Base-by-base conservation (phyloP, 2,113 vertebrate genomes). In the Gorsachius goisagi region DNA sequence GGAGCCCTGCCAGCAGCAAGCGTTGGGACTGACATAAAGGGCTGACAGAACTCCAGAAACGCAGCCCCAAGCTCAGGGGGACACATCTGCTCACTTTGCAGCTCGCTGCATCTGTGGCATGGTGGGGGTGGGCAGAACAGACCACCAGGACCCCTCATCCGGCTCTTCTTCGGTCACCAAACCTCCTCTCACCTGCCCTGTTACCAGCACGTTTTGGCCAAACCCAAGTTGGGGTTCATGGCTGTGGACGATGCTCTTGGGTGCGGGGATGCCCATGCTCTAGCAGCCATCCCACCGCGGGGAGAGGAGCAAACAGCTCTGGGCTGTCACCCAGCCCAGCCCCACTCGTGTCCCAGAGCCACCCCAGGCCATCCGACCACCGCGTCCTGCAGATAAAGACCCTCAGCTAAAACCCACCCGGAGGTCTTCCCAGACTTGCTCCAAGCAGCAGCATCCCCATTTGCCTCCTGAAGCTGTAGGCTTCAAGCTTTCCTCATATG, bases 1-100 rank as follows among this genome's bases (percentile, higher is more conserved):
- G n/a, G 82, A 97, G 93, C 59, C 76, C 81, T 95, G 93, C 96
- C 96, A 97, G 59, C 21, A 93, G 76, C 64, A 68, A 92, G 91
- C 12, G 68, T 52, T 27, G 44, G 77, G 74, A 82, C 90, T 86
- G 89, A 97, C 95, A 94, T 95, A 96, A 97, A 96, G 56, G 81
- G 68, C 77, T 93, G 79, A 85, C 47, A 94, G 62, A 91, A 68
- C 81, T 87, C 67, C 67, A 63, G 86, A 71, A n/a, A 33, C 33
- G n/a, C 87, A 93, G 60, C 80, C 68, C 91, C 18, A 33, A 94
- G 76, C 55, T 76, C 79, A 32, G 84, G 91, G 55, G 63, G 32
- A 64, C 55, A 8, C 17, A 10, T 53, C 67, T 82, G 89, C 89
- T 90, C 79, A 41, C 80, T 74, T 64, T 13, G 24, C 60, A 56